phyloP scores from a whole-genome alignment of 2,113 vertebrate species.

The Aegotheles bennettii region DNA sequence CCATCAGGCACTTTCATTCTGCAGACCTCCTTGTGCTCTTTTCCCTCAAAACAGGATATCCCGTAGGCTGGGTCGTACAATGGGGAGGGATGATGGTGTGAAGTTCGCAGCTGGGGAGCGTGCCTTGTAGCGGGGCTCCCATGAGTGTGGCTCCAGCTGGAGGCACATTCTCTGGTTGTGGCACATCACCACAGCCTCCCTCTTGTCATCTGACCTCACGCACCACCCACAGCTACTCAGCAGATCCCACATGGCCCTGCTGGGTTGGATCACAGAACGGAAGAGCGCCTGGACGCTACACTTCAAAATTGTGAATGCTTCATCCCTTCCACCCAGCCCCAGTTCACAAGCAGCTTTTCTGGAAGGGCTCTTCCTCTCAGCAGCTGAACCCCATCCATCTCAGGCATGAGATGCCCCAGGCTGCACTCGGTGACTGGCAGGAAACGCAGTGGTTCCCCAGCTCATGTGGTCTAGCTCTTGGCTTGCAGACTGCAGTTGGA shows the following conservation, averaged over 20 bases:
- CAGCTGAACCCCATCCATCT: constrained; percentile 37
- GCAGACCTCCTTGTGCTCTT: neutral
- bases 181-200: neutral
- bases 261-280: neutral
- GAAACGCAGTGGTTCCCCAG: constrained; percentile 23
- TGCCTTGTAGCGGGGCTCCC: constrained; percentile 7
- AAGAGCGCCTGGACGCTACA: accelerated
- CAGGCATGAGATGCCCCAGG: constrained; percentile 44
- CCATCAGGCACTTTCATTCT: neutral
- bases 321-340: neutral
- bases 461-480: constrained; percentile 41
- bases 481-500: constrained; percentile 15
- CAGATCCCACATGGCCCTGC: neutral
- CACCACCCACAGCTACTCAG: neutral
- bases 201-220: neutral
- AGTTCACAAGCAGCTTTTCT: constrained; percentile 1
- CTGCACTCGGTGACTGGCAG: constrained; percentile 39
- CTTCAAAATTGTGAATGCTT: neutral
- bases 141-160: constrained; percentile 17
- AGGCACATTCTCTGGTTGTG: neutral
- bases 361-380: constrained; percentile 28
- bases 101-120: constrained; percentile 14
- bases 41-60: constrained; percentile 3
- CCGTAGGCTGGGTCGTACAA: constrained; percentile 1
- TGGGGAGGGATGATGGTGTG: neutral